These are phyloP conservation scores for Heliconius ethilla DNA, from an alignment of 2,888 invertebrate species.

Conservation along the genomic window DNA sequence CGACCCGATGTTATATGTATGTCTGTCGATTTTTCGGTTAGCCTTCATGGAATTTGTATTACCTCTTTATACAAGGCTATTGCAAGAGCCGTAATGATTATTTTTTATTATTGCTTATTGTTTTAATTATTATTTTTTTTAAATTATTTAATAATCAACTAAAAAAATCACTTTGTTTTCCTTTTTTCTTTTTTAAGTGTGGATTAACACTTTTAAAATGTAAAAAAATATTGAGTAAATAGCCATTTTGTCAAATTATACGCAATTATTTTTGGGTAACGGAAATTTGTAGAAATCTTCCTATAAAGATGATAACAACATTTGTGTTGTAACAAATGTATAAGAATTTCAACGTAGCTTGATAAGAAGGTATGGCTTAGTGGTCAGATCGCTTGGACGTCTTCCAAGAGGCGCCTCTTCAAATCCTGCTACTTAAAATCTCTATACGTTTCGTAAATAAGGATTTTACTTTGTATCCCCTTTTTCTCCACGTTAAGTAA, in stretches of 20 bases:
- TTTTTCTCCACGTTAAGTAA: too few species aligned
- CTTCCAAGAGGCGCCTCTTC: too few species aligned
- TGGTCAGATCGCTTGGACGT: neutral
- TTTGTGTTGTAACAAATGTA: neutral
- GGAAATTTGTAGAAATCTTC: neutral
- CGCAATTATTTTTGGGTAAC: neutral
- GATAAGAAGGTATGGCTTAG: neutral
- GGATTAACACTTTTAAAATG: neutral
- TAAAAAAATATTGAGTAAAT: neutral
- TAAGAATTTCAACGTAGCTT: neutral
- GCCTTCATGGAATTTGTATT: slow-evolving; percentile 10
- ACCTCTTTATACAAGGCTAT: neutral
- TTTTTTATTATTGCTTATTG: neutral
- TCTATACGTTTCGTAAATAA: neutral
- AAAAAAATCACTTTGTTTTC: too few species aligned
- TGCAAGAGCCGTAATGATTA: neutral
- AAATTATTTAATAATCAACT: too few species aligned
- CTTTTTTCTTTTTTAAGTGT: neutral
- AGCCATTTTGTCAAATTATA: neutral
- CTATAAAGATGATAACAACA: neutral
- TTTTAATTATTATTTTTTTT: too few species aligned
- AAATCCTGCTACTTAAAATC: neutral
- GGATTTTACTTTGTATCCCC: neutral
- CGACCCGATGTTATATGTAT: neutral
- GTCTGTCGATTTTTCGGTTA: neutral